phyloP scores from a whole-genome alignment of 1,140 invertebrate species.

The Archegozetes longisetosus region DNA sequence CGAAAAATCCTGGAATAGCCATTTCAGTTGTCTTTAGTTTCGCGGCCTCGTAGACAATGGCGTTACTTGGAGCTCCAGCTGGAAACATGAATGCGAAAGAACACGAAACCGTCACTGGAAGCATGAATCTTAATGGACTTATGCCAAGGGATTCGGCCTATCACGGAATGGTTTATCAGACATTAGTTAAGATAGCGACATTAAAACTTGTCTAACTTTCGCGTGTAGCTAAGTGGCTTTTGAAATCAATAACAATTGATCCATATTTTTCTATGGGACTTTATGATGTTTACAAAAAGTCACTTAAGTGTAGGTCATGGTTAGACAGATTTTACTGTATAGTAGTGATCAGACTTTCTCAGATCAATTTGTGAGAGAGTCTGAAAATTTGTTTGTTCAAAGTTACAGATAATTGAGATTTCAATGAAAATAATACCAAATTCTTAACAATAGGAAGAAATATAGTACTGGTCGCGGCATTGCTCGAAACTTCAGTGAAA shows the following conservation, averaged over 20 bases:
- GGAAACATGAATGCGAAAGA: constrained; percentile 35
- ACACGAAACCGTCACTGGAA: constrained; percentile 29
- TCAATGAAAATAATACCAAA: no score
- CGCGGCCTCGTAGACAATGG: constrained; percentile 32
- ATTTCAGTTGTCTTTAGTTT: constrained; percentile 23
- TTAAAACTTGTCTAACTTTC: not conserved
- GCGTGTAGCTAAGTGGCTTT: not conserved
- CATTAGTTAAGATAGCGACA: not conserved
- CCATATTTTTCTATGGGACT: no score
- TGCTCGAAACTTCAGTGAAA: constrained; percentile 35
- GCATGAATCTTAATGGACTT: constrained; percentile 34
- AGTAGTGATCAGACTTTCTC: no score
- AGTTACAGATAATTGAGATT: no score
- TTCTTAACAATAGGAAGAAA: constrained; percentile 48
- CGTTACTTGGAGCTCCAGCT: constrained; percentile 34
- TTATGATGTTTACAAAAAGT: no score
- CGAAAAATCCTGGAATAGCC: constrained; percentile 17
- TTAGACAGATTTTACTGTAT: no score
- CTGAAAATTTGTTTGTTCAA: no score
- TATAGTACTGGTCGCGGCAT: constrained; percentile 64
- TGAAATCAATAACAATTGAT: no score
- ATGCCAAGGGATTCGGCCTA: constrained; percentile 27
- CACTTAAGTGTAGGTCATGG: no score
- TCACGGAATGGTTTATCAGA: constrained; percentile 4
- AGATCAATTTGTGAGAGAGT: no score